Evolutionary conservation across 2,113 vertebrate genomes (phyloP), one percentile per base, ranked within the genome.

Genomic region (Tachysurus fulvidraco): DNA sequence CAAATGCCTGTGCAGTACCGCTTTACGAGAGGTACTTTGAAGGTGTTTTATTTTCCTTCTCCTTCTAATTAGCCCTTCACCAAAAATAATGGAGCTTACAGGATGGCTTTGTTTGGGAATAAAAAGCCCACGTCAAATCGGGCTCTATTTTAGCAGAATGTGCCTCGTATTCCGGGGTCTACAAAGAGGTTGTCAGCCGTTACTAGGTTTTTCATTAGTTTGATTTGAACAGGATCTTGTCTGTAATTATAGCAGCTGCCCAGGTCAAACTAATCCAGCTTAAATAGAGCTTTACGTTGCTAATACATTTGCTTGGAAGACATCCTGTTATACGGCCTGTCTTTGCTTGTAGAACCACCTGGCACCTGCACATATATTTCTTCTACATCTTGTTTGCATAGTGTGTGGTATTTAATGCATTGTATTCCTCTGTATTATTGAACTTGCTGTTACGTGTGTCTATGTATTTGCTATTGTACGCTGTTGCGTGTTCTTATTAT

Each of bases 21-120:
- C 78, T 81, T 81, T 44, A 60, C 7, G 14, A 44, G 78, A 81
- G 78, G 78, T 25, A 81, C 78, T 81, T 81, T 81, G 78, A 81
- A 81, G 78, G 57, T 81, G 55, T 60, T 81, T 60, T 25, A 60
- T 81, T 81, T 81, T 81, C 55, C 57, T 25, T 44, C 55, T 81
- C 55, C 78, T 81, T 81, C 30, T 81, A 81, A 81, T 81, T 81
- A 81, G 78, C 16, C 55, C 78, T 60, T 81, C 28, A 44, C 55
- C 55, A 60, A 60, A 60, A 81, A 60, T 41, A 81, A 81, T 44
- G 78, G 78, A 14, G 36, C 57, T 25, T 25, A 81, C 30, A 60
- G 30, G 12, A 81, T 1, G 78, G 78, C 78, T 81, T 81, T 81
- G 78, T 60, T 60, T 30, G 9, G 57, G 55, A 30, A 81, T 81